Evolutionary conservation across 2,113 vertebrate genomes (phyloP), one percentile per base, ranked within the genome.

Genomic region (Aplodontia rufa): DNA sequence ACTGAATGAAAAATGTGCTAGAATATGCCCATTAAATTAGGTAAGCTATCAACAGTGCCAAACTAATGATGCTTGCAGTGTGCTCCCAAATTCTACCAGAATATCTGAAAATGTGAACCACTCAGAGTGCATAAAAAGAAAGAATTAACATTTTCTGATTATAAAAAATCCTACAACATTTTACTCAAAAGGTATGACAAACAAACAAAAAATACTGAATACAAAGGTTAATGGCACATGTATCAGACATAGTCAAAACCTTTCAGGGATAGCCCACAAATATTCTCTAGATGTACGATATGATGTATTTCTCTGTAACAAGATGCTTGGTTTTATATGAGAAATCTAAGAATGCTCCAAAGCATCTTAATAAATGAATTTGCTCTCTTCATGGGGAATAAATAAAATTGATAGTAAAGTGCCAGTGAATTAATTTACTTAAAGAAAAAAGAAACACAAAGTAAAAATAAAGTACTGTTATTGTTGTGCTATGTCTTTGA

Each of bases 31-130:
- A 49, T 74, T 94, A 93, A 90, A 87, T 90, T 87, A 96, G 75
- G 53, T 90, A 83, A 94, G 37, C 76, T 76, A 84, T 32, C 81
- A 53, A 87, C 32, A 85, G 71, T 42, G 42, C 32, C 49, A 51
- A 80, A 93, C 60, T 45, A 96, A 96, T 82, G 94, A 94, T 94
- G 87, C 35, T 93, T 93, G 42, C 42, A 79, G 90, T 84, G 53
- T 53, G 58, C 32, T 86, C 35, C 26, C 47, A 80, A 93, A 84
- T 83, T 87, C 42, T 93, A n/a, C 47, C 37, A 74, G 28, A 30
- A 40, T 79, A 37, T 53, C 45, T 95, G 19, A 9, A 94, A 94
- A 68, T 53, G 5, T 86, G 71, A 91, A 84, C 40, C 40, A 72
- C 1, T 45, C 9, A n/a, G 74, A 85, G 22, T 66, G 8, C 16